Conservation (phyloP, 1,140 invertebrate genomes). For the Aphis craccivora region DNA sequence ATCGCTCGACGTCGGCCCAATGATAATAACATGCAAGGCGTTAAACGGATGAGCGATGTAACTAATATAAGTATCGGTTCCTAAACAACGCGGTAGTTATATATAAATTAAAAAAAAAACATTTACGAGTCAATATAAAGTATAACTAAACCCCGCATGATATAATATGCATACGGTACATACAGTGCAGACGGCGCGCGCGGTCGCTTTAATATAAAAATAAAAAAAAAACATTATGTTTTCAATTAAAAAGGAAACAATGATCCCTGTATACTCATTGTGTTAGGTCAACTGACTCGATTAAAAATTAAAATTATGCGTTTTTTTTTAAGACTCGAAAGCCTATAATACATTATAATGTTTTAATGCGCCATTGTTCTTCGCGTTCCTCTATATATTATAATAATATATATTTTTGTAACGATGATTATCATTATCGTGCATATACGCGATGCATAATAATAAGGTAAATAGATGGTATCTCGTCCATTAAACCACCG, state of each 20-base stretch:
- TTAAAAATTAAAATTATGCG: not conserved
- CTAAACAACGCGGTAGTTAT: not conserved
- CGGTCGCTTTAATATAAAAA: not conserved
- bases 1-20: not conserved
- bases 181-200: too few relatives aligned
- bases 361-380: constrained; percentile 23
- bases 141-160: not conserved
- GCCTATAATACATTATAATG: not conserved
- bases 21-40: not conserved
- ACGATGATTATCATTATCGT: not conserved
- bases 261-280: not conserved
- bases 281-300: constrained; percentile 30
- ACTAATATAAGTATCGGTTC: not conserved
- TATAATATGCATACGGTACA: not conserved
- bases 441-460: not conserved
- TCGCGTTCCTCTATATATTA: not conserved
- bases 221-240: constrained; percentile 3
- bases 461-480: not conserved
- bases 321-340: not conserved
- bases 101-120: not conserved
- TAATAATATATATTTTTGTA: not conserved
- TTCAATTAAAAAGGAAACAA: constrained; percentile 50
- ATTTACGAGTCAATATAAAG: not conserved
- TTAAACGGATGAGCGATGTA: not conserved
- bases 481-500: not conserved